phyloP scores from a whole-genome alignment of 2,113 vertebrate species.

The Petrocephalus microphthalmus region DNA sequence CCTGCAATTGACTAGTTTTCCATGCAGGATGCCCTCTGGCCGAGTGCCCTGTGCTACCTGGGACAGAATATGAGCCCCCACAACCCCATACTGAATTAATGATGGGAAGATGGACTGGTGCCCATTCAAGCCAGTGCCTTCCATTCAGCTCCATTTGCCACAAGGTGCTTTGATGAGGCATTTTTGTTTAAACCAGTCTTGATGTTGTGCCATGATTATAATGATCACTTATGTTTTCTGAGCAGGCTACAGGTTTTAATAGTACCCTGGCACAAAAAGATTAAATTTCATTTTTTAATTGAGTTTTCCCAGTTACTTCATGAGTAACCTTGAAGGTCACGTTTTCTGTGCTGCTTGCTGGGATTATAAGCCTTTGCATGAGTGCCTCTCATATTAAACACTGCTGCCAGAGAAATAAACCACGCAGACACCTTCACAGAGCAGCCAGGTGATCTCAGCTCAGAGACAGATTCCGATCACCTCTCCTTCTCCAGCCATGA shows the following conservation, averaged over 20 bases:
- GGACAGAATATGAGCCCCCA: background rate
- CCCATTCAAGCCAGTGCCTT: background rate
- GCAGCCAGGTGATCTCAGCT: background rate
- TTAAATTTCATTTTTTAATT: slow-evolving; percentile 8
- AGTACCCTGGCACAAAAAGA: background rate
- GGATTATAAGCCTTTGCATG: slow-evolving; percentile 45
- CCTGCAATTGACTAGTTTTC: background rate
- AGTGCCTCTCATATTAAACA: slow-evolving; percentile 15
- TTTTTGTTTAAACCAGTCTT: background rate
- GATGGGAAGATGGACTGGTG: background rate
- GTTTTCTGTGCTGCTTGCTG: slow-evolving; percentile 32
- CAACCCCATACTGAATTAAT: background rate
- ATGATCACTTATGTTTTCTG: background rate
- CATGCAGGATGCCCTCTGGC: background rate
- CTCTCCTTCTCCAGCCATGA: background rate
- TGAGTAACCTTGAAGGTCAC: background rate
- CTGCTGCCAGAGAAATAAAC: background rate
- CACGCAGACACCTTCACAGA: background rate
- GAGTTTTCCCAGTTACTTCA: slow-evolving; percentile 24
- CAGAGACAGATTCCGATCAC: background rate
- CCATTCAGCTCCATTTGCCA: background rate
- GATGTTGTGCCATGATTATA: background rate
- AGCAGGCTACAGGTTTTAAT: background rate
- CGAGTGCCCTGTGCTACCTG: background rate
- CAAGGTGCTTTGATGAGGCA: background rate